Base-by-base conservation (phyloP, 2,113 vertebrate genomes). In the Otis tarda region DNA sequence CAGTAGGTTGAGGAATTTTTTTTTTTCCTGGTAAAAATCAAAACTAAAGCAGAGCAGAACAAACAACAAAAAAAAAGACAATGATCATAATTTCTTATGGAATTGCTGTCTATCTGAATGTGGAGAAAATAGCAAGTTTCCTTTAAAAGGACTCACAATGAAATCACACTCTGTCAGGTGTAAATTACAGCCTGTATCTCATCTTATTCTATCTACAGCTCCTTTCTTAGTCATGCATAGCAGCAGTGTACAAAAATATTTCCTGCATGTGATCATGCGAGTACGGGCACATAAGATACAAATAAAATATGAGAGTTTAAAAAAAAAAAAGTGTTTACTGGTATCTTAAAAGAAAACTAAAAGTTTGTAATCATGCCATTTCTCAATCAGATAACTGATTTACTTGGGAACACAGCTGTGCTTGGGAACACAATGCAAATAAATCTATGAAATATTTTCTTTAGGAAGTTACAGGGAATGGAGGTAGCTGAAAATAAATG, bases 101-200 rank as follows among this genome's bases (percentile, higher is more conserved):
- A 92, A 87, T 75, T 4, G 2, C 50, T 76, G 35, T 47, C 79
- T 89, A 37, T 75, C 57, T 55, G 41, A 68, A 84, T 14, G 22
- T 50, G 41, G 25, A 92, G 23, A 95, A 96, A 94, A 91, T 8
- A 89, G 45, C 53, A 65, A 76, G 91, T 85, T 92, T 79, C 89
- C 88, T 95, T 94, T 94, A 87, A 95, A 94, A 89, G 80, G 53
- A 76, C 20, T 92, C 2, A 24, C 69, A 82, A 69, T 73, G 74
- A 92, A 92, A 96, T 94, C 96, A 93, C 86, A 96, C 74, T 89
- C 64, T 93, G 94, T 85, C 94, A 95, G 95, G 94, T 97, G 92
- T 83, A 94, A 97, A 96, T 96, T 96, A 94, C 86, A 94, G 96
- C 65, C 89, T 91, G 61, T 52, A 89, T 93, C 78, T 95, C 90